Conservation (phyloP, 2,888 invertebrate genomes). For the Herminia tarsipennalis region DNA sequence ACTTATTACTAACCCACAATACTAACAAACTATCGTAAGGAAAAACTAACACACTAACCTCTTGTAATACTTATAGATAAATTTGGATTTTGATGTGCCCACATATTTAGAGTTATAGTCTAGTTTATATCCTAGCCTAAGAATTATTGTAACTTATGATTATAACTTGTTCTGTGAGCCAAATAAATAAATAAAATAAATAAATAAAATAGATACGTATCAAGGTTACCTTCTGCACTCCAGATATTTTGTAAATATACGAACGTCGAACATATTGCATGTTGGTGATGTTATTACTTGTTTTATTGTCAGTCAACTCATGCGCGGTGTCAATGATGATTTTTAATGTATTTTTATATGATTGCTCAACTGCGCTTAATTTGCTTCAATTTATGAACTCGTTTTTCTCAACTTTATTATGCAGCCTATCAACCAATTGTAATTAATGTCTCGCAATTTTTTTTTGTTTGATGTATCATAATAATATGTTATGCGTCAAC, state of each 20-base stretch:
- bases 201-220: too few relatives aligned
- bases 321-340: slow-evolving; percentile 33
- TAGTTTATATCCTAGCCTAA: too few relatives aligned
- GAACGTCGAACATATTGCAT: slow-evolving; percentile 24
- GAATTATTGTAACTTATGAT: too few relatives aligned
- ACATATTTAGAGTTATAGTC: too few relatives aligned
- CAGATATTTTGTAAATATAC: slow-evolving; percentile 22
- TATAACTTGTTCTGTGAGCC: too few relatives aligned
- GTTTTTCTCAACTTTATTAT: background rate
- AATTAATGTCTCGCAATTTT: background rate
- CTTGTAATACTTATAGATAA: too few relatives aligned
- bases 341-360: slow-evolving; percentile 13
- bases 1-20: too few relatives aligned
- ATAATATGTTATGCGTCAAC: background rate
- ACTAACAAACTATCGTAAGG: too few relatives aligned
- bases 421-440: background rate
- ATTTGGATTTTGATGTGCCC: too few relatives aligned
- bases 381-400: slow-evolving; percentile 1
- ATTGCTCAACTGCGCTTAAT: background rate
- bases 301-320: slow-evolving; percentile 29
- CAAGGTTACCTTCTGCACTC: too few relatives aligned
- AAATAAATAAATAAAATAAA: too few relatives aligned
- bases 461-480: background rate
- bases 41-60: too few relatives aligned
- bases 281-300: slow-evolving; percentile 20